Percentiles rank a stretch among this genome's conserved stretches.
These are phyloP conservation scores for Aphis craccivora DNA, from an alignment of 1,140 invertebrate genomes.

Conservation along the genomic window DNA sequence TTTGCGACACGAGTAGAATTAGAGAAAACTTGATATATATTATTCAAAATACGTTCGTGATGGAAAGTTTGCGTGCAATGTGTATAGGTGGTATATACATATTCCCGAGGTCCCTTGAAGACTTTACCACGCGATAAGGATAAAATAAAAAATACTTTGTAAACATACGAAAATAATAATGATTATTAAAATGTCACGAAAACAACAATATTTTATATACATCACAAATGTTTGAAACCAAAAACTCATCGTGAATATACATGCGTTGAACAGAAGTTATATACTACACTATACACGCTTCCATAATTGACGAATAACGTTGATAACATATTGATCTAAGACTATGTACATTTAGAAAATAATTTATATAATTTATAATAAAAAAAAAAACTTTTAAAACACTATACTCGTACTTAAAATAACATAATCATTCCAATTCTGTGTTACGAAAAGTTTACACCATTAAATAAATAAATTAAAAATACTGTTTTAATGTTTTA, in stretches of 20 bases:
- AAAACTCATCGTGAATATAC: background rate
- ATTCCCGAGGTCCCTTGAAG: constrained; percentile 17
- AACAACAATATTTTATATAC: constrained; percentile 49
- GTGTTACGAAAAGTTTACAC: background rate
- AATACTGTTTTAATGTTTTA: background rate
- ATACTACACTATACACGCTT: too few species aligned
- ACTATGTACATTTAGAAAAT: background rate
- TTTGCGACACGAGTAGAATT: constrained; percentile 45
- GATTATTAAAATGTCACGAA: constrained; percentile 47
- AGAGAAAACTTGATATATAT: constrained; percentile 49
- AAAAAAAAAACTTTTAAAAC: background rate
- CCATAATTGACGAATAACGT: background rate
- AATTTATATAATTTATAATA: background rate
- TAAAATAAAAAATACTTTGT: constrained; percentile 35
- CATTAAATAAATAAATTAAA: background rate
- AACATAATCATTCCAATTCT: background rate
- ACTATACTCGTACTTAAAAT: background rate
- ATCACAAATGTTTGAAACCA: constrained; percentile 27
- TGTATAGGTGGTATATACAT: constrained; percentile 1
- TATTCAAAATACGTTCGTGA: constrained; percentile 58
- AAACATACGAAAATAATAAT: constrained; percentile 40
- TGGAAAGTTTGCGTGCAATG: constrained; percentile 46
- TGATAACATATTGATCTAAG: background rate
- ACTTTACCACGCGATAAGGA: constrained; percentile 45
- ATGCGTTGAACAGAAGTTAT: background rate